Base-by-base conservation (phyloP, 2,113 vertebrate species). In the Tragelaphus scriptus region DNA sequence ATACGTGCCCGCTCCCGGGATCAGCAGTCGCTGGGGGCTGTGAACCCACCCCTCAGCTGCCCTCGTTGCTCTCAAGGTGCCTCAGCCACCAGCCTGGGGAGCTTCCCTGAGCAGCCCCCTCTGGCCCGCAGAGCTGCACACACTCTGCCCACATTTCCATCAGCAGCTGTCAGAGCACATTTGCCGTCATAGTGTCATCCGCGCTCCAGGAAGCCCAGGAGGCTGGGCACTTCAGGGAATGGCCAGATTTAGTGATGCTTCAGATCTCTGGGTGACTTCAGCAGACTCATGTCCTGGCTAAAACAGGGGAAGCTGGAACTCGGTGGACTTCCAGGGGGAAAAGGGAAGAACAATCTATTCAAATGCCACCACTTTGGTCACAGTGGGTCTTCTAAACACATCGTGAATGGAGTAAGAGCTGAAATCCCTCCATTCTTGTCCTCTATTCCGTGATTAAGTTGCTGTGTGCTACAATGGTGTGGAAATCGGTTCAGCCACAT, bases 141-240 rank as follows among this genome's bases (percentile, higher is more conserved):
- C 36, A 80, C 59, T 1, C n/a, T 25, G 4, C 91, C 88, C 0
- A 49, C 21, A 26, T 92, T 40, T 94, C 82, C 40, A 49, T 85
- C 94, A 85, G 88, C 7, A 12, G 47, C 96, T 97, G 97, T 97
- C 98, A 97, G 68, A 96, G 93, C 44, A 16, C 4, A 94, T 97
- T 56, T 96, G 86, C 61, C 51, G 47, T 51, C 47, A 56, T 28
- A 30, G 77, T 1, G 0, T 61, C 96, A 91, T 17, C 49, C 30
- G 7, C 0, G 85, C 82, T 84, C 47, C 49, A 87, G 75, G 65
- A 85, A 59, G 96, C n/a, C 36, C 0, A 16, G 0, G 19, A 90
- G 90, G 80, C 68, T 5, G 14, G 92, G 92, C 0, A 26, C 97
- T 85, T 36, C 11, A 1, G 85, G 68, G 85, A 30, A 58, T 32